These are phyloP conservation scores for Drosophila paramelanica DNA, from an alignment of 2,888 invertebrate genomes.

Conservation along the genomic window DNA sequence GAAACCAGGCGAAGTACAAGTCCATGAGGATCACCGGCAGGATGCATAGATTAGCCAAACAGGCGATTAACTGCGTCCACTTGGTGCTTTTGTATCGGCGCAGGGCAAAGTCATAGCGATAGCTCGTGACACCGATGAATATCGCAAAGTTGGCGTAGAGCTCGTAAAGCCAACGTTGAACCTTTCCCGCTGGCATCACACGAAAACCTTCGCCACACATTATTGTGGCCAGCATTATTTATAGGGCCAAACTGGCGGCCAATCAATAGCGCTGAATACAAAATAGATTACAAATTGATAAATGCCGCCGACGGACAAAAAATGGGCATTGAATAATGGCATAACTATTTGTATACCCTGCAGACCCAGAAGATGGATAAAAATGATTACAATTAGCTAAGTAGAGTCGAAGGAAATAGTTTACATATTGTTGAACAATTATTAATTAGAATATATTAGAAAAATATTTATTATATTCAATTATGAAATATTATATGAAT, in stretches of 20 bases:
- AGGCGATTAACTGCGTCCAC: conserved; percentile 36
- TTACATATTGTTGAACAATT: no score
- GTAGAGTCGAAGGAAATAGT: no score
- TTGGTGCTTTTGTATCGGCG: conserved; percentile 10
- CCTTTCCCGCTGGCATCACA: conserved; percentile 12
- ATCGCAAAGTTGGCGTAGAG: conserved; percentile 35
- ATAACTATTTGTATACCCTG: not conserved
- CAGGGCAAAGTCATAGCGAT: conserved; percentile 42
- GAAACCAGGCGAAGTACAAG: not conserved
- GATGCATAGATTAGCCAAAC: conserved; percentile 22
- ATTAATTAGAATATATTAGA: no score
- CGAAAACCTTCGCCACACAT: not conserved
- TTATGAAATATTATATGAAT: no score
- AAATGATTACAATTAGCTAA: no score
- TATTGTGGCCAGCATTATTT: not conserved
- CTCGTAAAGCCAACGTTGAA: conserved; percentile 25
- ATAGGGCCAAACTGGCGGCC: not conserved
- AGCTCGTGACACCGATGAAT: conserved; percentile 43
- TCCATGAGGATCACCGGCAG: not conserved
- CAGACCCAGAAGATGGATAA: not conserved
- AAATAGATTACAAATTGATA: not conserved
- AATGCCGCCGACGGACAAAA: no score
- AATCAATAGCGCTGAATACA: conserved; percentile 13
- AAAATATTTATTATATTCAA: no score
- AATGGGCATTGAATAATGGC: not conserved